Conservation (phyloP, 2,888 invertebrate species). For the Furcula furcula region DNA sequence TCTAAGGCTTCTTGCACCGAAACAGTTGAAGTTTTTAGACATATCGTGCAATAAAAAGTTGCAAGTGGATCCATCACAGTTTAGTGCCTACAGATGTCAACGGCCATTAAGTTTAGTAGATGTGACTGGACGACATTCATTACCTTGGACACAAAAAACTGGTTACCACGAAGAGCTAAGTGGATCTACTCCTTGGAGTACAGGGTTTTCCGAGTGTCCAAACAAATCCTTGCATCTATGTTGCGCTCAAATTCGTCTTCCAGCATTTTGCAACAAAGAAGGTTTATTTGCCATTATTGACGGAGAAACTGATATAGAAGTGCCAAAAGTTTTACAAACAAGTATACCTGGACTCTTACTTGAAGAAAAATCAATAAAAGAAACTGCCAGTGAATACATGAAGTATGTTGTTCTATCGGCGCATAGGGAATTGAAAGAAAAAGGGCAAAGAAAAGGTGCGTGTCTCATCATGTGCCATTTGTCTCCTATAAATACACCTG, state of each 20-base stretch:
- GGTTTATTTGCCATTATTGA: constrained; percentile 93
- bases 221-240: constrained; percentile 88
- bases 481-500: constrained; percentile 81
- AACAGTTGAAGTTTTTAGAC: constrained; percentile 91
- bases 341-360: constrained; percentile 89
- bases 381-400: constrained; percentile 90
- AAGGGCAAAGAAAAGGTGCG: constrained; percentile 87
- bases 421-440: constrained; percentile 88
- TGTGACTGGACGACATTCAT: constrained; percentile 89
- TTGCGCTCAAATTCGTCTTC: constrained; percentile 89
- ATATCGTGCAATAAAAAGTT: constrained; percentile 91
- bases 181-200: constrained; percentile 86
- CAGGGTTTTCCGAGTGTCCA: constrained; percentile 93
- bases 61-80: constrained; percentile 91
- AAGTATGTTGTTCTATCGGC: constrained; percentile 92
- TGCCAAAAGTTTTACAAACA: constrained; percentile 86
- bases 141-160: constrained; percentile 81
- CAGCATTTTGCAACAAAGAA: constrained; percentile 90
- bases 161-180: constrained; percentile 80
- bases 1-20: constrained; percentile 88
- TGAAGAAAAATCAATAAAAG: constrained; percentile 91
- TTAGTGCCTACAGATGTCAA: constrained; percentile 89
- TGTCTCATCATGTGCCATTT: constrained; percentile 89
- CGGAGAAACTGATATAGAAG: constrained; percentile 86
- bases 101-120: constrained; percentile 91